Evolutionary conservation across 2,888 invertebrate genomes (phyloP).

Genomic region (Hemistola chrysoprasaria): DNA sequence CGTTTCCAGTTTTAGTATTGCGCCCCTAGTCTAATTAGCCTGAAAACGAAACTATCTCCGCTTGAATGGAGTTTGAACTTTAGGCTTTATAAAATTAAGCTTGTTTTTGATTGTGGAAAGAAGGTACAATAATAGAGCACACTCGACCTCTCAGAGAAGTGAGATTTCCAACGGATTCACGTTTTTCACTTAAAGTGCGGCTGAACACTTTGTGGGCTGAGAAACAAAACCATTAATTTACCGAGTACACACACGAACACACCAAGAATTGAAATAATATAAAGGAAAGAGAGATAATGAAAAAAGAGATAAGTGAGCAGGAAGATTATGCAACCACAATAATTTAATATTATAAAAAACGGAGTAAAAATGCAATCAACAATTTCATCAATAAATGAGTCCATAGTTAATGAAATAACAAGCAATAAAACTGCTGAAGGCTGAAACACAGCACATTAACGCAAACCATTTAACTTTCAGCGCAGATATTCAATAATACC

Average conservation of each 20-base stretch:
- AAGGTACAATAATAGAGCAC: constrained; percentile 64
- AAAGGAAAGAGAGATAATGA: too few species aligned
- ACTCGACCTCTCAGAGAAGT: constrained; percentile 68
- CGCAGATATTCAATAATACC: constrained; percentile 31
- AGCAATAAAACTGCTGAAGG: neutral
- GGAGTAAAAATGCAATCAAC: too few species aligned
- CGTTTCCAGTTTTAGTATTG: constrained; percentile 32
- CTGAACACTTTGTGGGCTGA: constrained; percentile 36
- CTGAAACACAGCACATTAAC: neutral
- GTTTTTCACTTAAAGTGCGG: constrained; percentile 36
- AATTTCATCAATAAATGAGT: too few species aligned
- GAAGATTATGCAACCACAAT: too few species aligned
- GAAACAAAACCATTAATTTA: too few species aligned
- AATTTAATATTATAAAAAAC: too few species aligned
- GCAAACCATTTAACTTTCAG: constrained; percentile 13
- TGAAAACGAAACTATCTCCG: constrained; percentile 59
- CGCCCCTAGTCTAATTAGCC: constrained; percentile 73
- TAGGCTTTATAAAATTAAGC: constrained; percentile 40
- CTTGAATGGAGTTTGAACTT: constrained; percentile 18
- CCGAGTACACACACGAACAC: too few species aligned
- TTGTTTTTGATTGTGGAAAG: constrained; percentile 26
- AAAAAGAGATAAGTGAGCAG: too few species aligned
- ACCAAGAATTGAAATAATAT: too few species aligned
- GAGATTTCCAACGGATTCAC: constrained; percentile 57
- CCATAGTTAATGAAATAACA: neutral